Evolutionary conservation across 1,140 invertebrate genomes (phyloP).

Genomic region (Pomacea maculata): DNA sequence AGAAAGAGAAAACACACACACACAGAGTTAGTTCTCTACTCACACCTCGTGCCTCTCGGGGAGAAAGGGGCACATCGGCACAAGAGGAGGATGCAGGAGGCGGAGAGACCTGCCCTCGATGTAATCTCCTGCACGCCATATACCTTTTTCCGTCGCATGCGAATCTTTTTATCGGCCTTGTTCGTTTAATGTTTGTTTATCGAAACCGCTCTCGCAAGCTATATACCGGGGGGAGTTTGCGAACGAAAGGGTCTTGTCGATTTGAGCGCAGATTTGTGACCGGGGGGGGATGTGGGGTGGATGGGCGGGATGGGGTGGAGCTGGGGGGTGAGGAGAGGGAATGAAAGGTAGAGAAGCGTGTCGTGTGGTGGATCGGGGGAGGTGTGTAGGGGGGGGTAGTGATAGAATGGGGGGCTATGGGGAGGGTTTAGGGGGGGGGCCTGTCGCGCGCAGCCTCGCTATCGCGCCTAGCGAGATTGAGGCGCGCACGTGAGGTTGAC

Average conservation of each 20-base stretch:
- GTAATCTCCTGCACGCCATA: too few species aligned
- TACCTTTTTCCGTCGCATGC: too few species aligned
- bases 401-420: background rate
- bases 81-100: too few species aligned
- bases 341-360: background rate
- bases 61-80: too few species aligned
- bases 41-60: too few species aligned
- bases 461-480: background rate
- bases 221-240: background rate
- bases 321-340: background rate
- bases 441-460: background rate
- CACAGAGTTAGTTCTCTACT: too few species aligned
- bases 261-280: background rate
- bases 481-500: background rate
- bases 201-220: background rate
- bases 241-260: constrained; percentile 8
- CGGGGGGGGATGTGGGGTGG: background rate
- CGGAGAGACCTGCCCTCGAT: too few species aligned
- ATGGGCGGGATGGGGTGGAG: background rate
- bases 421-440: too few species aligned
- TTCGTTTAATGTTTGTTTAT: background rate
- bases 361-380: background rate
- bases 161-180: background rate
- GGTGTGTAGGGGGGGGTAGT: background rate
- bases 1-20: too few species aligned